Percentiles rank a stretch among this genome's conserved stretches.
These are phyloP conservation scores for Brachyhypopomus gauderio DNA, from an alignment of 2,113 vertebrate genomes.

Conservation along the genomic window DNA sequence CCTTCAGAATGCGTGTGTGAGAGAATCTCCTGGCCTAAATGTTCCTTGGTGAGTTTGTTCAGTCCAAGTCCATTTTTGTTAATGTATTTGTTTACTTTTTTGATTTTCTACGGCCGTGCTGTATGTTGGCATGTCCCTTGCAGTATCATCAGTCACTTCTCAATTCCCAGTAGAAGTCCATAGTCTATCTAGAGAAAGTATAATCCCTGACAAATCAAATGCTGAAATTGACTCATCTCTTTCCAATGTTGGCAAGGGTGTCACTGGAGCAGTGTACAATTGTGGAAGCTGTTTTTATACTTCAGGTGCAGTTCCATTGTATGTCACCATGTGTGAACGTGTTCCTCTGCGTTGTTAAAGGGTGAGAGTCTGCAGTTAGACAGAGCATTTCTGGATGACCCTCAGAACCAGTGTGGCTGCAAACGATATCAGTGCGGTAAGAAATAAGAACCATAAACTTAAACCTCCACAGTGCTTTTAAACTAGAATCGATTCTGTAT, in stretches of 20 bases:
- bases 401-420: conserved; percentile 86
- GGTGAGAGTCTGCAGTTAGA: conserved; percentile 88
- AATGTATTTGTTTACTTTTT: background rate
- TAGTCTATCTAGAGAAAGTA: too few species aligned
- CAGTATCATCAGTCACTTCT: too few species aligned
- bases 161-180: too few species aligned
- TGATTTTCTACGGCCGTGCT: background rate
- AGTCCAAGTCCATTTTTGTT: background rate
- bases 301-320: too few species aligned
- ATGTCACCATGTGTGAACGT: background rate
- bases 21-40: conserved; percentile 81
- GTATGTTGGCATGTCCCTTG: background rate
- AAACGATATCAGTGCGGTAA: conserved; percentile 89
- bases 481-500: background rate
- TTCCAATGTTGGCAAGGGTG: too few species aligned
- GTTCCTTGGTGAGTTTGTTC: conserved; percentile 81
- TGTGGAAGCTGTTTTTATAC: too few species aligned
- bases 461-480: background rate
- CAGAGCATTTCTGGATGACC: conserved; percentile 77
- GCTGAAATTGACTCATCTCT: too few species aligned
- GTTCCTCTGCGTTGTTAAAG: conserved; percentile 65
- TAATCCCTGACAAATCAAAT: too few species aligned
- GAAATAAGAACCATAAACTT: conserved; percentile 50
- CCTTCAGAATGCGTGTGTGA: conserved; percentile 91
- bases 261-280: too few species aligned